phyloP scores from a whole-genome alignment of 2,797 vertebrate species.

The Danio albolineatus region DNA sequence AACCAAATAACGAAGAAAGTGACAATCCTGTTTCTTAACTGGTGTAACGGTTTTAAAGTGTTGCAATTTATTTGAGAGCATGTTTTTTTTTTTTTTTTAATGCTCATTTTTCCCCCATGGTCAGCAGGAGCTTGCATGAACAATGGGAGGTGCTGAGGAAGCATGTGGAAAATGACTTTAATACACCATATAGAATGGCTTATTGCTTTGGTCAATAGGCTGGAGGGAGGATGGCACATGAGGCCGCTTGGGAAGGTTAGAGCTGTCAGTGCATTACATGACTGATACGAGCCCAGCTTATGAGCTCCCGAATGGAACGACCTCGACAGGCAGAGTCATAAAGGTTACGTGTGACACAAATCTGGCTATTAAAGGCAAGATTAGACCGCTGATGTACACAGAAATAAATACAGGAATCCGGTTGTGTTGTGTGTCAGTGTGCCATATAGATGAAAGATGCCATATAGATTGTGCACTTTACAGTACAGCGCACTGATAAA shows the following conservation, averaged over 20 bases:
- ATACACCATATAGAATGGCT: slow-evolving; percentile 99
- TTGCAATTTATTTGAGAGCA: slow-evolving; percentile 89
- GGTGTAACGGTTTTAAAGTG: slow-evolving; percentile 91
- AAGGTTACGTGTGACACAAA: slow-evolving; percentile 95
- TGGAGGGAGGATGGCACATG: slow-evolving; percentile 93
- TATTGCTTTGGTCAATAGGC: slow-evolving; percentile 99
- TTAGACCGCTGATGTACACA: slow-evolving; percentile 85
- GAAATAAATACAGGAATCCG: slow-evolving; percentile 27
- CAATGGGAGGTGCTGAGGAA: slow-evolving; percentile 99
- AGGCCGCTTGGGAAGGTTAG: slow-evolving; percentile 98
- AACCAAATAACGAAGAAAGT: slow-evolving; percentile 67
- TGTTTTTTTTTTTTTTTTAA: slow-evolving; percentile 42
- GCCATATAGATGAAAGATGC: background rate
- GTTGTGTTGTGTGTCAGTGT: background rate
- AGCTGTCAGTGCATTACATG: slow-evolving; percentile 92
- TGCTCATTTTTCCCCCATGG: slow-evolving; percentile 74
- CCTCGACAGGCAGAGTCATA: slow-evolving; percentile 93
- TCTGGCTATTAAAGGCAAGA: slow-evolving; percentile 90
- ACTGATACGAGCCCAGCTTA: slow-evolving; percentile 93
- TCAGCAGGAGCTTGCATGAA: slow-evolving; percentile 98
- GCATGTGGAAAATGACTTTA: slow-evolving; percentile 99
- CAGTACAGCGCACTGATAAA: no score
- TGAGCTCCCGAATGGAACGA: slow-evolving; percentile 93
- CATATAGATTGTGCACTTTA: background rate
- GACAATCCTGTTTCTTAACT: slow-evolving; percentile 88